These are phyloP conservation scores for Lophotriccus pileatus DNA, from an alignment of 2,797 vertebrate genomes.

Conservation along the genomic window DNA sequence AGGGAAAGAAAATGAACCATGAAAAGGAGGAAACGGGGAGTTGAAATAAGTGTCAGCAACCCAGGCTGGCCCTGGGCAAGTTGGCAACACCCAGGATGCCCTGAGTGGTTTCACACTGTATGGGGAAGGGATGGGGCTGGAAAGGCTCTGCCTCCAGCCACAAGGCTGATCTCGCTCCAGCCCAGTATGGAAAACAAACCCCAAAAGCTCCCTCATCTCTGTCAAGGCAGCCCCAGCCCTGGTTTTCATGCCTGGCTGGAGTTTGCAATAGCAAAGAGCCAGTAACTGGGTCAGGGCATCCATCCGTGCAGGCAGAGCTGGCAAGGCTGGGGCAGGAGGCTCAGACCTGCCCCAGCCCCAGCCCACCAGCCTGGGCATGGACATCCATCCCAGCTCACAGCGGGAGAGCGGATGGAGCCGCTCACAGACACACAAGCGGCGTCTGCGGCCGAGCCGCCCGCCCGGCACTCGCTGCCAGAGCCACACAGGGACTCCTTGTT, in stretches of 20 bases:
- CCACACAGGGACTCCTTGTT: constrained; percentile 8
- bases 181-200: neutral
- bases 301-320: neutral
- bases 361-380: neutral
- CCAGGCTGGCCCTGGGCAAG: neutral
- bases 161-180: neutral
- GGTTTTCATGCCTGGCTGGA: constrained; percentile 27
- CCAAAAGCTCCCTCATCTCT: neutral
- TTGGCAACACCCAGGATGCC: neutral
- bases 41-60: neutral
- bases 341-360: neutral
- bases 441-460: neutral
- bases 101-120: neutral
- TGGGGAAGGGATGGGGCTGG: neutral
- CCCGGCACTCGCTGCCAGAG: neutral
- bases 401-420: rapidly evolving
- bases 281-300: constrained; percentile 41
- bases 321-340: neutral
- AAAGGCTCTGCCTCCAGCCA: neutral
- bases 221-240: neutral
- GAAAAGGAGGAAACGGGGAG: neutral
- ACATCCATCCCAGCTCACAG: rapidly evolving
- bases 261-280: neutral
- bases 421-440: neutral
- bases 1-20: neutral